Conservation (phyloP, 2,113 vertebrate species). For the Pampusana beccarii region DNA sequence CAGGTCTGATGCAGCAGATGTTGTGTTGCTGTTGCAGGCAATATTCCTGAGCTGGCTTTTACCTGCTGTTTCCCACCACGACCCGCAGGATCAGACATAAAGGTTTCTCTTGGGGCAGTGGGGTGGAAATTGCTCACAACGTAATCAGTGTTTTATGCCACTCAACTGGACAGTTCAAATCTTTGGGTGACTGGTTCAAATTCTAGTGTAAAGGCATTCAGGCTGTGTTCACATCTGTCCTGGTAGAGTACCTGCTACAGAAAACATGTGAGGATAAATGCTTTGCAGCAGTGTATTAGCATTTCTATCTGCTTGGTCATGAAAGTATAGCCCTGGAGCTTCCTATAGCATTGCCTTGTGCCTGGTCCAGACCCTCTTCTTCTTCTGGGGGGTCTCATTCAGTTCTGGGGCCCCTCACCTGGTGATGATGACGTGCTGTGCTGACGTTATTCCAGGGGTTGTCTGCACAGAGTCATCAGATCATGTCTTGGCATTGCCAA, state of each 20-base stretch:
- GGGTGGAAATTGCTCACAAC: background rate
- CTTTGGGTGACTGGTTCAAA: background rate
- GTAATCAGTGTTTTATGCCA: background rate
- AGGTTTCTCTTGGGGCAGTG: background rate
- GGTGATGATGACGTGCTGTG: background rate
- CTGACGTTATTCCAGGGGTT: background rate
- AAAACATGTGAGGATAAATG: background rate
- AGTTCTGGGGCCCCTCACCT: background rate
- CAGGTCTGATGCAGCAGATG: slow-evolving; percentile 56
- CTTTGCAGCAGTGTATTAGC: background rate
- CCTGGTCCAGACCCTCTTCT: background rate
- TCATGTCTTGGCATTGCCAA: background rate
- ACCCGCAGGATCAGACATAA: background rate
- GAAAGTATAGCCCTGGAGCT: background rate
- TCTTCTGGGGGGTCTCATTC: background rate
- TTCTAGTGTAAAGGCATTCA: background rate
- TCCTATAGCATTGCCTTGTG: background rate
- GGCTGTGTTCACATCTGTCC: background rate
- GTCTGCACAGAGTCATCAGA: background rate
- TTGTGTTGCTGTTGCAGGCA: slow-evolving; percentile 20
- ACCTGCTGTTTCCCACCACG: background rate
- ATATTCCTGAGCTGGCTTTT: slow-evolving; percentile 32
- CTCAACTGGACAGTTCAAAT: background rate
- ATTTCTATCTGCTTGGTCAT: background rate
- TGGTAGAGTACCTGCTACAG: background rate